These are phyloP conservation scores for Bruchidius siliquastri DNA, from an alignment of 2,888 invertebrate species.

Conservation along the genomic window DNA sequence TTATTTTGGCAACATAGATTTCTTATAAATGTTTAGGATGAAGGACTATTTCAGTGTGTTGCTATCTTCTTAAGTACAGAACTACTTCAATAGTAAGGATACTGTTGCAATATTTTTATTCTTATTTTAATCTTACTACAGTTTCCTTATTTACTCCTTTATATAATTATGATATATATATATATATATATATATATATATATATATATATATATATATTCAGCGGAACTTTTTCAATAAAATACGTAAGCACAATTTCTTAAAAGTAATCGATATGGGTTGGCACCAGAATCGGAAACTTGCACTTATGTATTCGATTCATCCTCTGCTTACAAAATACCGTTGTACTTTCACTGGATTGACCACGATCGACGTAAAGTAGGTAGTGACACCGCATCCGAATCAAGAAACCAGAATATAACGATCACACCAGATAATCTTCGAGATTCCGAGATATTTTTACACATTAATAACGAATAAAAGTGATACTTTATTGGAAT, in stretches of 20 bases:
- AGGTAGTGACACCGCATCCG: neutral
- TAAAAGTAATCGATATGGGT: neutral
- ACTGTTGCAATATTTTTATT: no score
- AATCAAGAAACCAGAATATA: neutral
- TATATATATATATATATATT: no score
- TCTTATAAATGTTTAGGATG: no score
- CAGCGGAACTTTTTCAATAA: neutral
- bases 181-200: no score
- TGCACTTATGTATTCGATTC: neutral
- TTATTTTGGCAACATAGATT: no score
- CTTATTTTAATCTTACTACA: no score
- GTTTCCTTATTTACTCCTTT: no score
- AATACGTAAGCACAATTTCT: neutral
- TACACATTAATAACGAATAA: neutral
- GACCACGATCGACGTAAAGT: neutral
- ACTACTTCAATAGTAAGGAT: no score
- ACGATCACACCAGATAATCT: neutral
- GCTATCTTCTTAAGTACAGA: no score
- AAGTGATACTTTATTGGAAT: neutral
- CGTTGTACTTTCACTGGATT: neutral
- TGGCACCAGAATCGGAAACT: neutral
- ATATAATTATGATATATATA: no score
- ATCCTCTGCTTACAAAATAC: neutral
- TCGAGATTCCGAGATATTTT: neutral
- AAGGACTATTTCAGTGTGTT: no score